Conservation (phyloP, 2,888 invertebrate species). For the Agriopis marginaria region DNA sequence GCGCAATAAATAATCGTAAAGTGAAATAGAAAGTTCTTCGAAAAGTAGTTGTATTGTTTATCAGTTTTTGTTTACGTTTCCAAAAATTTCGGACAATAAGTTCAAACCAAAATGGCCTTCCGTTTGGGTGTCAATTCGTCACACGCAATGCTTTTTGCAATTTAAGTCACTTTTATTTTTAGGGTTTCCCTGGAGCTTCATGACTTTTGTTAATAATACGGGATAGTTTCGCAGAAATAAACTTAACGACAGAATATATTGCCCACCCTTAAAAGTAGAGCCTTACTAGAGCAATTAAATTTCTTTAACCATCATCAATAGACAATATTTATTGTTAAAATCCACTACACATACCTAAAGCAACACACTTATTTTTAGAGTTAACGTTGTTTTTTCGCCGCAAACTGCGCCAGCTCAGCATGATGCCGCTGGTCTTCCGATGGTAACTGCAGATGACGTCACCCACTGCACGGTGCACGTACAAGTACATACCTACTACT, state of each 20-base stretch:
- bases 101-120: conserved; percentile 58
- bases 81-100: conserved; percentile 49
- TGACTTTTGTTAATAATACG: neutral
- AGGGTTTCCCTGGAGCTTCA: conserved; percentile 7
- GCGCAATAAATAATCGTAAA: conserved; percentile 43
- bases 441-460: too few species aligned
- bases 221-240: neutral
- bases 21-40: conserved; percentile 60
- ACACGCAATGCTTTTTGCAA: conserved; percentile 20
- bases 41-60: conserved; percentile 45
- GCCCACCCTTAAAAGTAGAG: neutral
- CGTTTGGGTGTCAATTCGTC: conserved; percentile 49
- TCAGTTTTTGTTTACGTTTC: conserved; percentile 48
- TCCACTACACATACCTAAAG: too few species aligned
- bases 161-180: conserved; percentile 16
- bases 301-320: neutral
- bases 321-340: too few species aligned
- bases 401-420: too few species aligned
- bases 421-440: too few species aligned
- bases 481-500: too few species aligned
- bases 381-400: too few species aligned
- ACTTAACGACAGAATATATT: neutral
- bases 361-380: too few species aligned
- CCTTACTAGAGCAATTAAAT: too few species aligned
- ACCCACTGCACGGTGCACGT: too few species aligned